These are phyloP conservation scores for Drosophila nebulosa DNA, from an alignment of 1,140 invertebrate species.

Conservation along the genomic window DNA sequence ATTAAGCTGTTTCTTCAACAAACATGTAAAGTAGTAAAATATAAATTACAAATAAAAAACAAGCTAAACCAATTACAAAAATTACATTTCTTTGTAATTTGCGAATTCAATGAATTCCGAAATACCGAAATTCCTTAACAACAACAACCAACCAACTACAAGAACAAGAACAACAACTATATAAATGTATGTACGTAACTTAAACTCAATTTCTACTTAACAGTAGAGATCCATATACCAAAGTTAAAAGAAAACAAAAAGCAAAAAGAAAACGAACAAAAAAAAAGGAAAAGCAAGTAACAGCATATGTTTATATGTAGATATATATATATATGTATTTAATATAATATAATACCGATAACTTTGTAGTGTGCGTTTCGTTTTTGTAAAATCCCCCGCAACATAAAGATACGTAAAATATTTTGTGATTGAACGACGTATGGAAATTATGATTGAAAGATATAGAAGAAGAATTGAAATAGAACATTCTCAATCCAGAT, in stretches of 20 bases:
- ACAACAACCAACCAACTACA: conserved; percentile 31
- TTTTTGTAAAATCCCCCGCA: conserved; percentile 63
- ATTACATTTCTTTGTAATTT: background rate
- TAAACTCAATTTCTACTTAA: conserved; percentile 68
- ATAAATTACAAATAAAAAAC: conserved; percentile 33
- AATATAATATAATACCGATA: conserved; percentile 55
- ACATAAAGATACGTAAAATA: conserved; percentile 40
- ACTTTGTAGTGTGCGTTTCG: conserved; percentile 66
- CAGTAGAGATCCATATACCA: conserved; percentile 77
- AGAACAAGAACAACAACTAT: conserved; percentile 49
- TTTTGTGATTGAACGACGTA: conserved; percentile 3
- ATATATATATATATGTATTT: conserved; percentile 66
- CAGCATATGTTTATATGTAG: conserved; percentile 76
- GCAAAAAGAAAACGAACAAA: conserved; percentile 22
- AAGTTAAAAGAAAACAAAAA: conserved; percentile 63
- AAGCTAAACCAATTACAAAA: background rate
- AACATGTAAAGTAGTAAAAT: conserved; percentile 65
- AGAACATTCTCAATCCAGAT: conserved; percentile 71
- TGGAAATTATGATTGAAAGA: conserved; percentile 21
- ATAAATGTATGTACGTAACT: conserved; percentile 75
- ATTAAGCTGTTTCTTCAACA: conserved; percentile 14
- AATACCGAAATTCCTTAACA: conserved; percentile 39
- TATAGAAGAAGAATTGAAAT: conserved; percentile 20
- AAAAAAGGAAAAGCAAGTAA: conserved; percentile 37
- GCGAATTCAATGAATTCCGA: conserved; percentile 19